phyloP scores from a whole-genome alignment of 2,113 vertebrate genomes.

The Stictonetta naevosa region DNA sequence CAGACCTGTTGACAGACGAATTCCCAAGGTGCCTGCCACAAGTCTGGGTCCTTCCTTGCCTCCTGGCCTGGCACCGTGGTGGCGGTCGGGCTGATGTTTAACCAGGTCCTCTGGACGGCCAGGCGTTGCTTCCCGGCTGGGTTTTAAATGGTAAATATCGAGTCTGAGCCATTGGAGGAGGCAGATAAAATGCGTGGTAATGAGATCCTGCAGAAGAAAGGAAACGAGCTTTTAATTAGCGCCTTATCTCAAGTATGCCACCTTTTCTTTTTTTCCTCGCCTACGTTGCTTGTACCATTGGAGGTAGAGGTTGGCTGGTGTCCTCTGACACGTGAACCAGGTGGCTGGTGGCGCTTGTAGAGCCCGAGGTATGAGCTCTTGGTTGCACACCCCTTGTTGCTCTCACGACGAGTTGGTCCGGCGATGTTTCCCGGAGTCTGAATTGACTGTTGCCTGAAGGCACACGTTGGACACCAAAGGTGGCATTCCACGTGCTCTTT shows the following conservation, averaged over 20 bases:
- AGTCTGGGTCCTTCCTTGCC: neutral
- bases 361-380: neutral
- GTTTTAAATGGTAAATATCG: neutral
- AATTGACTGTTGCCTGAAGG: neutral
- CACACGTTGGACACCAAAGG: neutral
- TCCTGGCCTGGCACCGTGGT: too few relatives aligned
- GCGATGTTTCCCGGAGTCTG: neutral
- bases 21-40: too few relatives aligned
- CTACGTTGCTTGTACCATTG: neutral
- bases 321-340: neutral
- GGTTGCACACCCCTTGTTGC: neutral
- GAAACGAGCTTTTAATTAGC: constrained; percentile 24
- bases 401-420: neutral
- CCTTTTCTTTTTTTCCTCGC: neutral
- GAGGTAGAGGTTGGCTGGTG: neutral
- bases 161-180: neutral
- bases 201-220: neutral
- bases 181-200: neutral
- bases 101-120: neutral
- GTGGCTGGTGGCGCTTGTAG: neutral
- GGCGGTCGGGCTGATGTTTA: neutral
- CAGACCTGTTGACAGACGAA: too few relatives aligned
- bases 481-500: neutral
- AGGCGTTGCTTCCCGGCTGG: rapidly evolving
- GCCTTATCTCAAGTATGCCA: neutral